A percentile compares a stretch with the other conserved stretches of the same genome.
These are phyloP conservation scores for Hemibagrus wyckioides DNA, from an alignment of 2,113 vertebrate species.

Conservation along the genomic window DNA sequence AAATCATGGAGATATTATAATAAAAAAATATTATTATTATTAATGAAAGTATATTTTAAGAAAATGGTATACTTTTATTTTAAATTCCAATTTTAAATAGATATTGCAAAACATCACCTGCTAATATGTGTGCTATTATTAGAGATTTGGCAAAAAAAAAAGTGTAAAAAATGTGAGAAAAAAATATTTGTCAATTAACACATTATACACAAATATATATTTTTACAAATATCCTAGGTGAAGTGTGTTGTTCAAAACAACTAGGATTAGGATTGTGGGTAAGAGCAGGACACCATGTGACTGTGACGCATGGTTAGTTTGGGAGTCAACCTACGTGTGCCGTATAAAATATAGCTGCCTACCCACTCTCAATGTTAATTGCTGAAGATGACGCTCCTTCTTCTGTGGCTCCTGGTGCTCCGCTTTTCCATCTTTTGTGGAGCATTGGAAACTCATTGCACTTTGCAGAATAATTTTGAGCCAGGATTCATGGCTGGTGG, in stretches of 20 bases:
- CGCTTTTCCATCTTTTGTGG: background rate
- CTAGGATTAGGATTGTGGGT: slow-evolving; percentile 7
- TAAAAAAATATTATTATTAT: background rate
- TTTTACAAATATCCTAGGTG: background rate
- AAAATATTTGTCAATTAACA: background rate
- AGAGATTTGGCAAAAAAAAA: background rate
- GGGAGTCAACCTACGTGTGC: background rate
- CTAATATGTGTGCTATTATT: background rate
- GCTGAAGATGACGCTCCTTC: slow-evolving; percentile 43
- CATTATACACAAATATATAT: background rate
- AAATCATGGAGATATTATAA: background rate
- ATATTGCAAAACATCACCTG: background rate
- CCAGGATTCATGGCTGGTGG: slow-evolving; percentile 53
- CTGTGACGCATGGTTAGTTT: slow-evolving; percentile 10
- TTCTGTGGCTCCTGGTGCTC: slow-evolving; percentile 35
- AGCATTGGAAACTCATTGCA: slow-evolving; percentile 36
- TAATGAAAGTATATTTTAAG: background rate
- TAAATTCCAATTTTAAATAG: too few relatives aligned
- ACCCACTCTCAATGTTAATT: background rate
- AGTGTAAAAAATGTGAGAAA: background rate
- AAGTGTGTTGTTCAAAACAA: background rate
- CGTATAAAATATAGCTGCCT: slow-evolving; percentile 42
- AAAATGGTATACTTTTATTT: background rate
- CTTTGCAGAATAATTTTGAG: slow-evolving; percentile 52
- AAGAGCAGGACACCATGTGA: slow-evolving; percentile 29